Percentiles rank a stretch among this genome's conserved stretches.
Evolutionary conservation across 2,888 invertebrate species (phyloP).

Genomic region (Ichneumoninae sp.): DNA sequence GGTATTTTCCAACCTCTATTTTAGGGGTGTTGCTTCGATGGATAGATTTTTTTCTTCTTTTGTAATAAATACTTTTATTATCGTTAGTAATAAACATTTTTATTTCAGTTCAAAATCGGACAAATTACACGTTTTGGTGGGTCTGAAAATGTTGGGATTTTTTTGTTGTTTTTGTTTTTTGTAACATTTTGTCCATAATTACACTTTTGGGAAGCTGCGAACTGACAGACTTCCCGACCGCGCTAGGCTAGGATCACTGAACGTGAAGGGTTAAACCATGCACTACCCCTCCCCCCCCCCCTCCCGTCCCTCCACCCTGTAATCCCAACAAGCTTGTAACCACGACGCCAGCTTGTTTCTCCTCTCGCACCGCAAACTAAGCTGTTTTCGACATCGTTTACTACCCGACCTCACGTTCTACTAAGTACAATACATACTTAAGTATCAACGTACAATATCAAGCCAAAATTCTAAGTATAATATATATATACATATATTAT

Average conservation of each 20-base stretch:
- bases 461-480: background rate
- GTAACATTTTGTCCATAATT: background rate
- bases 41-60: too few species aligned
- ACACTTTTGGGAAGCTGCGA: background rate
- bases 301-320: background rate
- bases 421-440: background rate
- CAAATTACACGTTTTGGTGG: too few species aligned
- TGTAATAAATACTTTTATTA: too few species aligned
- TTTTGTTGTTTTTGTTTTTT: background rate
- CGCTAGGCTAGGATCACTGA: background rate
- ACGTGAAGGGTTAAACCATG: background rate
- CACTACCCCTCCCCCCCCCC: background rate
- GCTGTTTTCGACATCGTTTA: slow-evolving; percentile 56
- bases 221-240: background rate
- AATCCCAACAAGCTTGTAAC: slow-evolving; percentile 26
- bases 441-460: background rate
- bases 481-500: background rate
- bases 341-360: slow-evolving; percentile 40
- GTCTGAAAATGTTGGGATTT: too few species aligned
- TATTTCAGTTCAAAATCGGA: too few species aligned
- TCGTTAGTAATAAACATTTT: too few species aligned
- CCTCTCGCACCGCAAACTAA: slow-evolving; percentile 36
- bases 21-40: too few species aligned
- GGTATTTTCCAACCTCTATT: too few species aligned
- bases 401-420: slow-evolving; percentile 25